phyloP scores from a whole-genome alignment of 2,113 vertebrate species.

The Lipophrys pholis region DNA sequence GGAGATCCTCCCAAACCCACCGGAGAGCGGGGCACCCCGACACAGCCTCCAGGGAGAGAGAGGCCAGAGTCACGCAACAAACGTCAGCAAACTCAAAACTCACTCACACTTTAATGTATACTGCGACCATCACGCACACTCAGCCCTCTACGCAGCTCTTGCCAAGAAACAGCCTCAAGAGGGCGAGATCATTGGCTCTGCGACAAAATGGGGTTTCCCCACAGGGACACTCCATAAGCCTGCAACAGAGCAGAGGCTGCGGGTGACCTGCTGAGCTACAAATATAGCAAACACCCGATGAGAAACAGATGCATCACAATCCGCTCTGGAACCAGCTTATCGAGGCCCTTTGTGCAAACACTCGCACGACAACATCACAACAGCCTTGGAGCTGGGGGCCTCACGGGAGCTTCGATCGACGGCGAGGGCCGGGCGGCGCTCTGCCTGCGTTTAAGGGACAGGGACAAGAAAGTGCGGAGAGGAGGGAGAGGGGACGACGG shows the following conservation, averaged over 20 bases:
- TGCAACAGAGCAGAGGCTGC: constrained; percentile 35
- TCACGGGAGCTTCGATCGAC: constrained; percentile 34
- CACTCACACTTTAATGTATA: constrained; percentile 3
- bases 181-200: constrained; percentile 40
- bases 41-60: constrained; percentile 26
- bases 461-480: constrained; percentile 1
- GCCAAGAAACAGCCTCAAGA: constrained; percentile 43
- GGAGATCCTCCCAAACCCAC: constrained; percentile 66
- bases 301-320: constrained; percentile 40
- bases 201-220: constrained; percentile 57
- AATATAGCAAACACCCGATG: constrained; percentile 50
- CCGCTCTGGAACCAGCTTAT: constrained; percentile 25
- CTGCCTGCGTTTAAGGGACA: constrained; percentile 14
- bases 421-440: constrained; percentile 18
- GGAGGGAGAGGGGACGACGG: constrained; percentile 11
- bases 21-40: constrained; percentile 38
- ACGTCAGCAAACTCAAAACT: constrained; percentile 13
- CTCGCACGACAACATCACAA: constrained; percentile 2
- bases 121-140: constrained; percentile 16
- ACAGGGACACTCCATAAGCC: constrained; percentile 45
- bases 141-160: constrained; percentile 29
- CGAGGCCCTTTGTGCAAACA: constrained; percentile 7
- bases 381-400: constrained; percentile 18
- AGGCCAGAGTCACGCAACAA: constrained; percentile 19
- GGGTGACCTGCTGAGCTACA: constrained; percentile 45